These are phyloP conservation scores for Argyrosomus regius DNA, from an alignment of 2,797 vertebrate species.

Conservation along the genomic window DNA sequence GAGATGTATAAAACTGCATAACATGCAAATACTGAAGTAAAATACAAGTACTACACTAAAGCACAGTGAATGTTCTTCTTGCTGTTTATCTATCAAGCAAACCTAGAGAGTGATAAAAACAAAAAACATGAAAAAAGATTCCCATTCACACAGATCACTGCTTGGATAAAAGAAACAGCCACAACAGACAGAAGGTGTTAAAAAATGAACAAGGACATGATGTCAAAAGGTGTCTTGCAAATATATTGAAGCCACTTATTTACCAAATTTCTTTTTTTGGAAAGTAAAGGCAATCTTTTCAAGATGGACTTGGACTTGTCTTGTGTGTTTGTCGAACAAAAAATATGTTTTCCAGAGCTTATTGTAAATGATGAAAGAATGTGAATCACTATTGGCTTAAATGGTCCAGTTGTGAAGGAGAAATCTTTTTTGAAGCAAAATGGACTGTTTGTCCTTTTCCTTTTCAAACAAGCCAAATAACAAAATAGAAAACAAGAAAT, in stretches of 20 bases:
- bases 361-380: slow-evolving; percentile 34
- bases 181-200: slow-evolving; percentile 45
- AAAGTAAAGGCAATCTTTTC: slow-evolving; percentile 53
- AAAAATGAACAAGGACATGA: slow-evolving; percentile 44
- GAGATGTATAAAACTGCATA: too few relatives aligned
- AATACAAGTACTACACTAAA: too few relatives aligned
- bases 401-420: slow-evolving; percentile 11
- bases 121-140: slow-evolving; percentile 45
- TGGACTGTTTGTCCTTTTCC: slow-evolving; percentile 14
- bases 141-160: slow-evolving; percentile 36
- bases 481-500: slow-evolving; percentile 19
- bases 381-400: slow-evolving; percentile 26
- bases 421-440: slow-evolving; percentile 20
- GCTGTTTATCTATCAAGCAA: slow-evolving; percentile 37
- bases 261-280: slow-evolving; percentile 14
- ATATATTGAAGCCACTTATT: slow-evolving; percentile 31
- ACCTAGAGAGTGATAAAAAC: slow-evolving; percentile 40
- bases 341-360: slow-evolving; percentile 26
- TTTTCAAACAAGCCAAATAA: slow-evolving; percentile 22
- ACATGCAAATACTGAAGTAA: too few relatives aligned
- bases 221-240: slow-evolving; percentile 38
- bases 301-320: slow-evolving; percentile 10
- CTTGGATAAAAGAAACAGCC: slow-evolving; percentile 46
- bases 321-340: slow-evolving; percentile 24
- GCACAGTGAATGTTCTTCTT: too few relatives aligned